Conservation (phyloP, 2,113 vertebrate species). For the Albula goreensis region DNA sequence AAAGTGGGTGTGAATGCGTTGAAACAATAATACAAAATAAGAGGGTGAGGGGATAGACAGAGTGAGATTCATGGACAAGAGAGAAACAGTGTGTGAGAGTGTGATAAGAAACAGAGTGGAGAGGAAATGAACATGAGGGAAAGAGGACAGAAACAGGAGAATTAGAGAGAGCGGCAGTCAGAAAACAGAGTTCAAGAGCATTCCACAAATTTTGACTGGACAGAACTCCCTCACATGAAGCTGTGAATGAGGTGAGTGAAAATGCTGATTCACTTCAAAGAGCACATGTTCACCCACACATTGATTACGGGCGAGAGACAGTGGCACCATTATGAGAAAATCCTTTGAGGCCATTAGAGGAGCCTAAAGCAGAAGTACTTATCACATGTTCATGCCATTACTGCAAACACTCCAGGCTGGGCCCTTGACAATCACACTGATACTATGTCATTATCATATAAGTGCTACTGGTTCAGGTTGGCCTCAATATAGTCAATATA, state of each 20-base stretch:
- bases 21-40: not conserved
- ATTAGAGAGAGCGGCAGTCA: not conserved
- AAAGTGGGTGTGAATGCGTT: not conserved
- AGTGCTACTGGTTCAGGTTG: not conserved
- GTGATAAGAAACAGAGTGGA: not conserved
- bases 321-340: not conserved
- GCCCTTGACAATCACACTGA: not conserved
- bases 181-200: not conserved
- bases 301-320: not conserved
- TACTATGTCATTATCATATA: not conserved
- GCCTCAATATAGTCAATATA: not conserved
- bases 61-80: not conserved
- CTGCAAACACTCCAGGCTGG: not conserved
- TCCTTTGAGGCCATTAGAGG: not conserved
- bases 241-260: slow-evolving; percentile 25
- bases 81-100: not conserved
- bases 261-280: slow-evolving; percentile 36
- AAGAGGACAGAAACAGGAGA: not conserved
- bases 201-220: not conserved
- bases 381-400: not conserved
- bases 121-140: not conserved
- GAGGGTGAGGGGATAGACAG: not conserved
- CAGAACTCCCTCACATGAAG: slow-evolving; percentile 9
- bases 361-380: not conserved
- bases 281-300: not conserved